Evolutionary conservation across 2,888 invertebrate genomes (phyloP).

Genomic region (Phaonia tiefii): DNA sequence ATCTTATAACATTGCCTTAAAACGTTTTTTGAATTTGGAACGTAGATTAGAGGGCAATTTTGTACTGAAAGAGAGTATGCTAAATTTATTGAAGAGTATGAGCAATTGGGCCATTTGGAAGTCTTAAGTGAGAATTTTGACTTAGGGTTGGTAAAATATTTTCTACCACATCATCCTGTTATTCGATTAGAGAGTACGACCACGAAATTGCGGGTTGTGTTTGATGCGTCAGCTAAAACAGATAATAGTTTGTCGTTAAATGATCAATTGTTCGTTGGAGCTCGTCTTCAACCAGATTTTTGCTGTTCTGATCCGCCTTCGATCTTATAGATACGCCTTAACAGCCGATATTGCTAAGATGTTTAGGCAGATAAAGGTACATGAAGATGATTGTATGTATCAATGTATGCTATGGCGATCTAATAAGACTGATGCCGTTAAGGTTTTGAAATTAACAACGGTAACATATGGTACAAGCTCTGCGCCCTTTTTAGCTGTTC

Average conservation of each 20-base stretch:
- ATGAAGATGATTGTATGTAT: not conserved
- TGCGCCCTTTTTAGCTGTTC: constrained; percentile 20
- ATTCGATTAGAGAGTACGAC: not conserved
- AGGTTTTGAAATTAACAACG: not conserved
- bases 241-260: too few relatives aligned
- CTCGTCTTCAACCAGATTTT: too few relatives aligned
- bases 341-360: not conserved
- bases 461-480: constrained; percentile 36
- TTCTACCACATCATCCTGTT: too few relatives aligned
- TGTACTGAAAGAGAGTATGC: constrained; percentile 35
- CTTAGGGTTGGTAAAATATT: constrained; percentile 9
- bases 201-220: not conserved
- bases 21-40: constrained; percentile 42
- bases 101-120: constrained; percentile 38
- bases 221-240: too few relatives aligned
- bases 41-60: constrained; percentile 23
- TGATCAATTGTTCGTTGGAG: too few relatives aligned
- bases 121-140: constrained; percentile 3
- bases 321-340: constrained; percentile 12
- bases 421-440: not conserved
- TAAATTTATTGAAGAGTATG: constrained; percentile 43
- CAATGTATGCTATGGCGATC: constrained; percentile 11
- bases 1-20: constrained; percentile 44
- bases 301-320: constrained; percentile 30
- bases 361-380: not conserved